These are phyloP conservation scores for Todus mexicanus DNA, from an alignment of 2,797 vertebrate genomes.

Conservation along the genomic window DNA sequence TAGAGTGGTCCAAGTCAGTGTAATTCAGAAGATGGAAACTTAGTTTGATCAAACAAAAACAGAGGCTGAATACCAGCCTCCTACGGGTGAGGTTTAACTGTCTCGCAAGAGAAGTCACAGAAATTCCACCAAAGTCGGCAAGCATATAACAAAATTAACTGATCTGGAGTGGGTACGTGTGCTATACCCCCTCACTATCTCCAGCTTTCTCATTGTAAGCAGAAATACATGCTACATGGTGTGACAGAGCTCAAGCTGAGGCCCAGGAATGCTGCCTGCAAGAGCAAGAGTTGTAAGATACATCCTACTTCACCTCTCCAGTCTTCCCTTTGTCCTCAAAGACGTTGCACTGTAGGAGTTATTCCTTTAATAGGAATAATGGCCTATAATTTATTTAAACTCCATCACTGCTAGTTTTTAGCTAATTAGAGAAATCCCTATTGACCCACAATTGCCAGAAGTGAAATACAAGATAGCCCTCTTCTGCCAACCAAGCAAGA, in stretches of 20 bases:
- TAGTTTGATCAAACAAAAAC: background rate
- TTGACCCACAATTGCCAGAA: background rate
- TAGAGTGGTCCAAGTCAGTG: background rate
- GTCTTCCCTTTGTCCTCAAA: background rate
- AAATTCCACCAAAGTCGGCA: background rate
- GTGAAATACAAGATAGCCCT: background rate
- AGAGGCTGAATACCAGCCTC: background rate
- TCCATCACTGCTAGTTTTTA: background rate
- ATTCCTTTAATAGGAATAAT: background rate
- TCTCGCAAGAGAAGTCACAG: background rate
- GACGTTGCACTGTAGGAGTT: background rate
- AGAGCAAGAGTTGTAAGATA: background rate
- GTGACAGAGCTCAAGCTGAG: background rate
- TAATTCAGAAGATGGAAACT: background rate
- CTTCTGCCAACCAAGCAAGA: background rate
- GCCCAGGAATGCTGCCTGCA: background rate
- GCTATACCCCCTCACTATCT: background rate
- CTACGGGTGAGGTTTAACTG: background rate
- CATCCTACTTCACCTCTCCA: background rate
- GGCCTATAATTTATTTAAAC: conserved; percentile 1
- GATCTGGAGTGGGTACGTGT: background rate
- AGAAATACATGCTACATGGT: background rate
- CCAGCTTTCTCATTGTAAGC: background rate
- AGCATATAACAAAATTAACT: background rate
- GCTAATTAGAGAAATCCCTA: conserved; percentile 2